These are phyloP conservation scores for Drosophila aldrichi DNA, from an alignment of 2,888 invertebrate species.

Conservation along the genomic window DNA sequence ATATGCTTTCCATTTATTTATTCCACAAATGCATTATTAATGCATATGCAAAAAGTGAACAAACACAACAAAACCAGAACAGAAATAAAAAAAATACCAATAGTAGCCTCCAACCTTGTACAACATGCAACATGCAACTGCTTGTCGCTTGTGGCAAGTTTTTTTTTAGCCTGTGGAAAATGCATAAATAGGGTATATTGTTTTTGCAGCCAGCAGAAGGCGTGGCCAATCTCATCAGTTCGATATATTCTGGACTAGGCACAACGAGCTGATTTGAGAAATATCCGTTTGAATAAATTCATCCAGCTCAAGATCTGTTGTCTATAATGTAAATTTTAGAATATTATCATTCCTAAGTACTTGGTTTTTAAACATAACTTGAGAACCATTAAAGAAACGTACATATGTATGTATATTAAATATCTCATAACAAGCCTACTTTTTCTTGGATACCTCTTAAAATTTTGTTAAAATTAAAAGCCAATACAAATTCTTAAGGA, in stretches of 20 bases:
- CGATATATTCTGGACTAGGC: background rate
- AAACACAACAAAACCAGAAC: conserved; percentile 5
- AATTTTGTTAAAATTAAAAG: too few relatives aligned
- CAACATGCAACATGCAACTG: conserved; percentile 9
- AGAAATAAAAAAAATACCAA: background rate
- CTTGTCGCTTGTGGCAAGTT: background rate
- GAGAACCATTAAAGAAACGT: background rate
- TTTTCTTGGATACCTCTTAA: background rate
- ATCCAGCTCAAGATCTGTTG: background rate
- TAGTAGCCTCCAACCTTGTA: conserved; percentile 8
- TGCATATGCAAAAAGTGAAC: conserved; percentile 10
- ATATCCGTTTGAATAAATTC: background rate
- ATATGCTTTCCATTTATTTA: conserved; percentile 32
- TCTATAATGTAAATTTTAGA: background rate
- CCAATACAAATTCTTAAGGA: too few relatives aligned
- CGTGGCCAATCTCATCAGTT: background rate
- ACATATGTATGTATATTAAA: too few relatives aligned
- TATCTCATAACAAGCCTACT: background rate
- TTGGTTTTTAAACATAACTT: background rate
- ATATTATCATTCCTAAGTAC: background rate
- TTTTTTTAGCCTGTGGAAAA: background rate
- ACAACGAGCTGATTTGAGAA: background rate
- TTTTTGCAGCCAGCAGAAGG: background rate
- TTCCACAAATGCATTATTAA: conserved; percentile 25
- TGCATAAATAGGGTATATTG: background rate